These are phyloP conservation scores for Diarsia dahlii DNA, from an alignment of 2,888 invertebrate species.

Conservation along the genomic window DNA sequence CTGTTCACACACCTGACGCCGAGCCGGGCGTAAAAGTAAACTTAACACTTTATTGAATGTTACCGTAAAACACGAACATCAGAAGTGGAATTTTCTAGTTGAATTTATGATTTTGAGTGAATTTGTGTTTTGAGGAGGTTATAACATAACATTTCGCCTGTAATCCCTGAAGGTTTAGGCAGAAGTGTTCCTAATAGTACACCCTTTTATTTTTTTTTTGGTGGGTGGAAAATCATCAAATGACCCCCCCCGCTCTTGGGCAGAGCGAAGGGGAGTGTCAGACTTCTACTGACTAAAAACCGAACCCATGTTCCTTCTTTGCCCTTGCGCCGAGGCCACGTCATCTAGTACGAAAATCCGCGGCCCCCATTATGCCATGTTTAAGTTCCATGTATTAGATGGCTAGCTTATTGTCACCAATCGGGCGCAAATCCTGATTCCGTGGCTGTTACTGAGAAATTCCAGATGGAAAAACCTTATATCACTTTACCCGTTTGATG, in stretches of 20 bases:
- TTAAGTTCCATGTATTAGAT: not conserved
- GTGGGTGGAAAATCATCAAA: too few species aligned
- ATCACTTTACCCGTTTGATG: too few species aligned
- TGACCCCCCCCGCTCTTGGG: too few species aligned
- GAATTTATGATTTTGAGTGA: not conserved
- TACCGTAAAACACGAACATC: conserved; percentile 9
- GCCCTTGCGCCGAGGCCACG: too few species aligned
- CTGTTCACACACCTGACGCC: conserved; percentile 74
- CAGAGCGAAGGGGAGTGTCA: too few species aligned
- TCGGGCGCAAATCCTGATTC: not conserved
- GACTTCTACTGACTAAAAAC: too few species aligned
- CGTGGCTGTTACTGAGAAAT: not conserved
- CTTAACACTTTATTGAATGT: conserved; percentile 71
- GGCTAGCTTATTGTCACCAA: not conserved
- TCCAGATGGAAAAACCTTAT: not conserved
- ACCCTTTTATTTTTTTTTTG: too few species aligned
- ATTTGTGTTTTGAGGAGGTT: not conserved
- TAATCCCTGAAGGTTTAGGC: not conserved
- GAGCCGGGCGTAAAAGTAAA: conserved; percentile 62
- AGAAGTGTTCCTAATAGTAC: not conserved
- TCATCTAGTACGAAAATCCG: too few species aligned
- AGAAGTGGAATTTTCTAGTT: not conserved
- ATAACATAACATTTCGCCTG: not conserved
- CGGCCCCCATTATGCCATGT: too few species aligned
- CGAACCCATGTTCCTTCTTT: too few species aligned